Evolutionary conservation across 2,797 vertebrate genomes (phyloP).

Genomic region (Sebastes elongatus): DNA sequence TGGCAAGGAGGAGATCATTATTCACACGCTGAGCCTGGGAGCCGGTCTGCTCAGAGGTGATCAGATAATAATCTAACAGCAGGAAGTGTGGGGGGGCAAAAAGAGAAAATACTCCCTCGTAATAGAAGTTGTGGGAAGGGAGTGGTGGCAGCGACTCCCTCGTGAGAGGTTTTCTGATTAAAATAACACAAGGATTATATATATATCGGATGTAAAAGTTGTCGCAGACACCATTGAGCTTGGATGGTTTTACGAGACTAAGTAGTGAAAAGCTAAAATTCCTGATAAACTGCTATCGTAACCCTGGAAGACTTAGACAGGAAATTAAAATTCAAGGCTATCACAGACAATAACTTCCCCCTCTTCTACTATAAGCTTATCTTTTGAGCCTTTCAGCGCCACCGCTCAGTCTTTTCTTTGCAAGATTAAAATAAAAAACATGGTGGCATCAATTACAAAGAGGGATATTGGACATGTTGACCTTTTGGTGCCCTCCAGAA

Average conservation of each 20-base stretch:
- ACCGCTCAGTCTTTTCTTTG: slow-evolving; percentile 35
- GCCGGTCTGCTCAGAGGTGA: background rate
- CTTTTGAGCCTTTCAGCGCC: slow-evolving; percentile 18
- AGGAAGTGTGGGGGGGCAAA: background rate
- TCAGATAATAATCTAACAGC: slow-evolving; percentile 19
- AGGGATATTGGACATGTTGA: background rate
- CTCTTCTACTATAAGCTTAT: slow-evolving; percentile 25
- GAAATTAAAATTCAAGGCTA: background rate
- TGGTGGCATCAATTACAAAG: slow-evolving; percentile 7
- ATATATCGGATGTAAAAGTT: background rate
- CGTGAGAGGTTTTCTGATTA: background rate
- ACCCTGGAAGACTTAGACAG: background rate
- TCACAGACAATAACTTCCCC: slow-evolving; percentile 19
- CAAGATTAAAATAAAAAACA: slow-evolving; percentile 14
- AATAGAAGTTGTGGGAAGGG: slow-evolving; percentile 2
- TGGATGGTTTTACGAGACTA: background rate
- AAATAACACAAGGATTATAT: background rate
- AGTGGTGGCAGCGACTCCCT: background rate
- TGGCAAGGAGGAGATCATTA: slow-evolving; percentile 2
- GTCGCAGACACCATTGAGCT: background rate
- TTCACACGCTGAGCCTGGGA: slow-evolving; percentile 10
- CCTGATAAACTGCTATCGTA: slow-evolving; percentile 9
- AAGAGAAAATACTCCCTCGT: background rate
- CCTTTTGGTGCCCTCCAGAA: background rate
- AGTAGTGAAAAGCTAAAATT: slow-evolving; percentile 5